Evolutionary conservation across 2,888 invertebrate species (phyloP).

Genomic region (Calliopum simillimum): DNA sequence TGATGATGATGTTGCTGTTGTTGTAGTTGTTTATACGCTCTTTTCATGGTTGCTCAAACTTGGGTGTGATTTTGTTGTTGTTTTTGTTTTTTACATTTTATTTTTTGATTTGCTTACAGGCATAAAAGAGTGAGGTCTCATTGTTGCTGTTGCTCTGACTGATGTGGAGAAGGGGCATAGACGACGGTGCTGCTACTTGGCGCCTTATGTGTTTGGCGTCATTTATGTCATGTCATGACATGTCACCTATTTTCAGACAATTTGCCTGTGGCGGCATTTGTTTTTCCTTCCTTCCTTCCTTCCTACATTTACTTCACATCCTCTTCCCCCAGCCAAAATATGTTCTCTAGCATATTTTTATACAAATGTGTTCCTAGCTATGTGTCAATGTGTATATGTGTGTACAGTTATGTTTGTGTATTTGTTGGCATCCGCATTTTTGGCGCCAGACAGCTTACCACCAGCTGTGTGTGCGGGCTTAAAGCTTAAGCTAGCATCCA

Average conservation of each 20-base stretch:
- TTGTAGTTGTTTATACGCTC: slow-evolving; percentile 6
- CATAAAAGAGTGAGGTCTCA: background rate
- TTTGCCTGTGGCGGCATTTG: slow-evolving; percentile 43
- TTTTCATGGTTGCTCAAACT: slow-evolving; percentile 1
- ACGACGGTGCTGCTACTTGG: background rate
- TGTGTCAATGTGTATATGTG: background rate
- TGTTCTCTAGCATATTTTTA: background rate
- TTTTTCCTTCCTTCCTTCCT: background rate
- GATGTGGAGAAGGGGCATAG: background rate
- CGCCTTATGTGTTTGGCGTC: slow-evolving; percentile 46
- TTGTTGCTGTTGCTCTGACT: background rate
- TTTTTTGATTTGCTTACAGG: background rate
- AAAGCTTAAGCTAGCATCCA: too few species aligned
- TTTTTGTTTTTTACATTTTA: slow-evolving; percentile 3
- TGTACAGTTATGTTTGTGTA: slow-evolving; percentile 7
- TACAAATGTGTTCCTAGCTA: background rate
- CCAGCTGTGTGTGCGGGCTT: slow-evolving; percentile 53
- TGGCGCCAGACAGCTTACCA: slow-evolving; percentile 63
- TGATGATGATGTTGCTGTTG: background rate
- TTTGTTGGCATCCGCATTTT: slow-evolving; percentile 50
- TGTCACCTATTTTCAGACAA: slow-evolving; percentile 53
- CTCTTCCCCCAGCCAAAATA: background rate
- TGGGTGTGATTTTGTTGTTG: slow-evolving; percentile 3
- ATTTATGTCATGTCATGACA: slow-evolving; percentile 51
- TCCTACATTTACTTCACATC: background rate